Base-by-base conservation (phyloP, 1,140 invertebrate species). In the Anoplophora glabripennis region DNA sequence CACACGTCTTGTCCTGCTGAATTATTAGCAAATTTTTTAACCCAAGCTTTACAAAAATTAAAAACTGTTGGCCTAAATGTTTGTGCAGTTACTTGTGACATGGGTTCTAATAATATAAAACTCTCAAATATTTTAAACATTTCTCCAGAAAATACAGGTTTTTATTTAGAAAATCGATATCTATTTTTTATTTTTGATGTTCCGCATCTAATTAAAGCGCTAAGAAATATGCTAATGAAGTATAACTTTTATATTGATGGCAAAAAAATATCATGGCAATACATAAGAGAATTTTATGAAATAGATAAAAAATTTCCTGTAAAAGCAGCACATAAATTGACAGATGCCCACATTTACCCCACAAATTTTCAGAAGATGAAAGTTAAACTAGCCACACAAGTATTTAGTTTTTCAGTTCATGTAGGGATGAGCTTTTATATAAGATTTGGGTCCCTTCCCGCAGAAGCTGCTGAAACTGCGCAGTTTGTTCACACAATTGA, bases 171-270 rank as follows among this genome's bases (percentile, higher is more conserved):
- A 5, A 28, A 59, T 8, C n/a, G 44, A 7, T 44, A 64, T 34
- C 18, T 64, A 11, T 36, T 55, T 42, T 59, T 34, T 34, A 21
- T 60, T 8, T 49, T 56, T 17, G 61, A 60, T 45, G 21, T 38
- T 1, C 57, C 61, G 37, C 61, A 64, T 48, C 12, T 60, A 7
- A 28, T 63, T 4, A 64, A 64, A 35, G 36, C 61, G 10, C 9
- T 55, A 11, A 55, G 57, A 52, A 64, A 64, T 49, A 60, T 38
- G 7, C 35, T 61, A 0, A n/a, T 56, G 0, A 57, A 52, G 51
- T 46, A 61, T 41, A 44, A 55, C 4, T 56, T 60, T 36, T 8
- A 47, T 10, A 1, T 45, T 14, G 21, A 57, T n/a, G 41, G 18
- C 11, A 40, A 35, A 10, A 28, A 14, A n/a, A 53, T 45, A 8